Base-by-base conservation (phyloP, 2,888 invertebrate species). In the Schizaphis graminum region DNA sequence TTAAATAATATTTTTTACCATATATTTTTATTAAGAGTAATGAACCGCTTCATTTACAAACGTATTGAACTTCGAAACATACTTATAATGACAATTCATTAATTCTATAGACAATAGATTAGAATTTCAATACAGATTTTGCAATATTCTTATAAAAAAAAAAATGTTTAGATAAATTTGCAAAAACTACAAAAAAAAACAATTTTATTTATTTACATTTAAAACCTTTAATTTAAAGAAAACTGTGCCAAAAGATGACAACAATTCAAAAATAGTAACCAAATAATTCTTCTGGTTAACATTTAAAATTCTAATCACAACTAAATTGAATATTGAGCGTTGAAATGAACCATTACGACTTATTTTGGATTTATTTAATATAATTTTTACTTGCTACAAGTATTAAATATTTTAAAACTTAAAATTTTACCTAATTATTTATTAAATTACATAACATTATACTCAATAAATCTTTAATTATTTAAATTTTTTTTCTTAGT, bases 361-460 rank as follows among this genome's bases (percentile, higher is more conserved):
- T 67, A 67, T n/a, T 67, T 67, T 67, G n/a, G 67, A 67, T 67
- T 67, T 67, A 67, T n/a, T 67, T 67, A n/a, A 16, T 67, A 67
- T 16, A 13, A 67, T 67, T 67, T 67, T n/a, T 67, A 67, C n/a
- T 67, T 67, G 13, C n/a, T 11, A 5, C 16, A 67, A 1, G 5
- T 67, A 67, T 67, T n/a, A n/a, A 28, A 26, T 57, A n/a, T n/a
- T 67, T 5, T n/a, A n/a, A n/a, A 0, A n/a, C 13, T n/a, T 67
- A 1, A n/a, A n/a, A 67, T 67, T 61, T 3, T 11, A 61, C 11
- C 61, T 13, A 61, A 67, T 67, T n/a, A n/a, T 67, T 67, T 5
- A 67, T n/a, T 16, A 67, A n/a, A 67, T 67, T 61, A 61, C n/a
- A 4, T n/a, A 61, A n/a, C 11, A 11, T 61, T n/a, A n/a, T 56